Percentiles rank a stretch among this genome's conserved stretches.
Evolutionary conservation across 2,888 invertebrate species (phyloP).

Genomic region (Heliconius sara): DNA sequence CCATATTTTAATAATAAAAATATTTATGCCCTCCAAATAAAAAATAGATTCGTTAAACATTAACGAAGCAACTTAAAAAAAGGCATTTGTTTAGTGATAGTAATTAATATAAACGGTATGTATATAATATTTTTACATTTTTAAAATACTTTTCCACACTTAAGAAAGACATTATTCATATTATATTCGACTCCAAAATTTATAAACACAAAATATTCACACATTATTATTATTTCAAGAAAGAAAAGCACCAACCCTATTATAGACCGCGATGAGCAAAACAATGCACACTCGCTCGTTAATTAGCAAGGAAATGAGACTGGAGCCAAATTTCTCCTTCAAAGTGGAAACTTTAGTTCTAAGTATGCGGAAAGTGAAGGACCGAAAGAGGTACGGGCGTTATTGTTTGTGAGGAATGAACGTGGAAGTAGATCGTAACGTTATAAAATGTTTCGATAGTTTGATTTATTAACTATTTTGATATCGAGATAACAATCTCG

Average conservation of each 20-base stretch:
- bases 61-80: too few species aligned
- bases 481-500: too few species aligned
- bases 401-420: conserved; percentile 41
- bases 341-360: conserved; percentile 58
- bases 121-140: too few species aligned
- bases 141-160: too few species aligned
- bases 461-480: not conserved
- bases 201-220: not conserved
- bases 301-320: conserved; percentile 68
- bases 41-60: too few species aligned
- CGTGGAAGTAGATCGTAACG: conserved; percentile 19
- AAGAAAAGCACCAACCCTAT: conserved; percentile 28
- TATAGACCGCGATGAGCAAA: conserved; percentile 52
- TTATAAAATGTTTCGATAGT: not conserved
- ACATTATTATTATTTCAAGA: not conserved
- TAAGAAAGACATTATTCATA: too few species aligned
- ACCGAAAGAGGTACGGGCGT: conserved; percentile 40
- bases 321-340: conserved; percentile 55
- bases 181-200: too few species aligned
- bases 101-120: too few species aligned
- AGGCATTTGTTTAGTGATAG: too few species aligned
- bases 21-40: too few species aligned
- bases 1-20: too few species aligned
- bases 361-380: conserved; percentile 65
- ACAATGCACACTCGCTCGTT: conserved; percentile 65